Evolutionary conservation across 2,888 invertebrate species (phyloP), one percentile per base, ranked within the genome.

Genomic region (Limnephilus auricula): DNA sequence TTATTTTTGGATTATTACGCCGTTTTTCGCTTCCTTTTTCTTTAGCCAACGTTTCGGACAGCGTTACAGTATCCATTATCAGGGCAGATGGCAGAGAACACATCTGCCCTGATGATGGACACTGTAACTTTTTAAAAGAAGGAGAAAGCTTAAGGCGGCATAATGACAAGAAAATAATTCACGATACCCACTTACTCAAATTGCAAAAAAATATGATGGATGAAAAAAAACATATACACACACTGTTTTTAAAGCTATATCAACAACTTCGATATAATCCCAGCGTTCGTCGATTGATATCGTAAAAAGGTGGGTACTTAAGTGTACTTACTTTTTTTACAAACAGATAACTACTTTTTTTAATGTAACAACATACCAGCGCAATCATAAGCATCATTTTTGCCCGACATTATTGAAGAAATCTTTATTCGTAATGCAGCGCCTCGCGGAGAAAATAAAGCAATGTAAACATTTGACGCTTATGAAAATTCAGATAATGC

Each of bases 381-480:
- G 65, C 65, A 65, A 65, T 65, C 65, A 65, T n/a, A 65, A 65
- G 25, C 65, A 65, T 65, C 65, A 65, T n/a, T 65, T 65, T 65
- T 65, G 25, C 65, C 65, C 65, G n/a, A 25, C 65, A 65, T 65
- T 65, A 65, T 65, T 65, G 65, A 65, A 65, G 65, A 45, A 45
- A 50, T 86, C 31, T 30, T 31, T 40, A 37, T 40, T 45, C 13
- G 40, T 85, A 45, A 85, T 45, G 84, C 45, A 13, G 84, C 45
- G 40, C 45, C 82, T 82, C 30, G 50, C 45, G 12, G 45, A 40
- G 89, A 89, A 80, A 89, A 89, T 45, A 80, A 89, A 89, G 80
- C 80, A 79, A 40, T 80, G 89, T 89, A 80, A 89, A 89, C 50
- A 89, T 89, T 89, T 80, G 89, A 89, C 89, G 89, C 89, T 89